A percentile compares a stretch with the other conserved stretches of the same genome.
Conservation (phyloP, 1,140 invertebrate species). For the Anthonomus grandis region DNA sequence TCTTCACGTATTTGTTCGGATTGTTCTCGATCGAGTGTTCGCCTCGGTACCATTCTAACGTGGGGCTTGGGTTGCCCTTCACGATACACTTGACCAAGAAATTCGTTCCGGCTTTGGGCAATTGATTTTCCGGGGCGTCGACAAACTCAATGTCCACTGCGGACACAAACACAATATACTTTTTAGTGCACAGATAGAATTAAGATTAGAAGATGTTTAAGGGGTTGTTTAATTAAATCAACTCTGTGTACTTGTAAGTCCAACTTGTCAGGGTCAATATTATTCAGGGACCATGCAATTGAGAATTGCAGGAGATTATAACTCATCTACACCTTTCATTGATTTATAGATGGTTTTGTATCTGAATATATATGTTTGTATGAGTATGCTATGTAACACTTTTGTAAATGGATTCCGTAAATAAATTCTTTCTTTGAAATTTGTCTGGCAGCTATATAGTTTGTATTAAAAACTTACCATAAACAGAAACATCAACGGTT, state of each 20-base stretch:
- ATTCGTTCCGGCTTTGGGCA: conserved; percentile 70
- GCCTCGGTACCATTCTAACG: conserved; percentile 80
- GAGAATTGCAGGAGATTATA: not conserved
- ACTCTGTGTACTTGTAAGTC: too few species aligned
- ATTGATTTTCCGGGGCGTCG: conserved; percentile 81
- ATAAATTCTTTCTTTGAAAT: not conserved
- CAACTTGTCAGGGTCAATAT: too few species aligned
- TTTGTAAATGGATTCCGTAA: not conserved
- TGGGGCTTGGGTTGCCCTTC: conserved; percentile 76
- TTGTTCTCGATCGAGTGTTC: conserved; percentile 56
- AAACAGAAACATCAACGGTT: conserved; percentile 68
- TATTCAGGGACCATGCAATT: too few species aligned
- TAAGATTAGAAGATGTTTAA: too few species aligned
- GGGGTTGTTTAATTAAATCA: too few species aligned
- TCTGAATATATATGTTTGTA: not conserved
- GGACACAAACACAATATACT: conserved; percentile 32
- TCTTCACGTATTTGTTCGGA: conserved; percentile 68
- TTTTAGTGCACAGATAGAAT: not conserved
- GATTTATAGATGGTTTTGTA: not conserved
- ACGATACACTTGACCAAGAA: conserved; percentile 81
- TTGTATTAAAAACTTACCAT: conserved; percentile 59
- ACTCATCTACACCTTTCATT: not conserved
- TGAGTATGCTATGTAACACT: not conserved
- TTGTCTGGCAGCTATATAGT: not conserved
- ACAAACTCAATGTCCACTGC: conserved; percentile 80